A percentile compares a stretch with the other conserved stretches of the same genome.
Conservation (phyloP, 2,888 invertebrate species). For the Acleris holmiana region DNA sequence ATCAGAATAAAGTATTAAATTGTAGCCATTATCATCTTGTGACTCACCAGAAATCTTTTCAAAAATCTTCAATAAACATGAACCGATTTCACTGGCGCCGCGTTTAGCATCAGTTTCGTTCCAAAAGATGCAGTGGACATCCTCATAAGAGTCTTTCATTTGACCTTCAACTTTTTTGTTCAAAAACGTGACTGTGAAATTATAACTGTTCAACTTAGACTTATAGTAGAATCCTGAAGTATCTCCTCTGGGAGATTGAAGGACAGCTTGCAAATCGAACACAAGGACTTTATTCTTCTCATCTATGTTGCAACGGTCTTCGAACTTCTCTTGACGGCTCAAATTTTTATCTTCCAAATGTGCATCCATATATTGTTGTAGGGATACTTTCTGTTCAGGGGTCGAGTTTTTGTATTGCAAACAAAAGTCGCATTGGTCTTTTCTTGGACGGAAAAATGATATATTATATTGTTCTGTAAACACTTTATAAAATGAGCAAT, state of each 20-base stretch:
- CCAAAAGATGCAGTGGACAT: slow-evolving; percentile 44
- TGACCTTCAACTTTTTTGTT: slow-evolving; percentile 28
- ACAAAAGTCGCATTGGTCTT: slow-evolving; percentile 23
- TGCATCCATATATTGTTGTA: too few species aligned
- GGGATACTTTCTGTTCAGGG: background rate
- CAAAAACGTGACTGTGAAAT: slow-evolving; percentile 36
- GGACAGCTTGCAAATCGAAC: slow-evolving; percentile 43
- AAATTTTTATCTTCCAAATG: slow-evolving; percentile 34
- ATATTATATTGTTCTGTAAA: background rate
- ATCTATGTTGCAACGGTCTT: slow-evolving; percentile 41
- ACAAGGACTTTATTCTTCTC: slow-evolving; percentile 40
- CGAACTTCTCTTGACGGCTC: slow-evolving; percentile 39
- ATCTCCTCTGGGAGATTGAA: slow-evolving; percentile 41
- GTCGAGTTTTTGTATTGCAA: too few species aligned
- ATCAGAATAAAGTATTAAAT: slow-evolving; percentile 37
- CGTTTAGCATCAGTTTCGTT: slow-evolving; percentile 44
- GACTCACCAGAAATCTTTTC: slow-evolving; percentile 17
- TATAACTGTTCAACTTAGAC: slow-evolving; percentile 41
- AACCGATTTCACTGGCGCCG: slow-evolving; percentile 43
- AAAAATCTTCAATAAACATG: slow-evolving; percentile 38
- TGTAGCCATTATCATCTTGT: too few species aligned
- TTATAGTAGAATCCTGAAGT: slow-evolving; percentile 43
- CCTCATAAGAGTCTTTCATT: slow-evolving; percentile 32
- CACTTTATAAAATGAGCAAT: too few species aligned
- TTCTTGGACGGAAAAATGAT: slow-evolving; percentile 10